A percentile compares a stretch with the other conserved stretches of the same genome.
Conservation (phyloP, 2,797 vertebrate genomes). For the Muraenolepis orangiensis region DNA sequence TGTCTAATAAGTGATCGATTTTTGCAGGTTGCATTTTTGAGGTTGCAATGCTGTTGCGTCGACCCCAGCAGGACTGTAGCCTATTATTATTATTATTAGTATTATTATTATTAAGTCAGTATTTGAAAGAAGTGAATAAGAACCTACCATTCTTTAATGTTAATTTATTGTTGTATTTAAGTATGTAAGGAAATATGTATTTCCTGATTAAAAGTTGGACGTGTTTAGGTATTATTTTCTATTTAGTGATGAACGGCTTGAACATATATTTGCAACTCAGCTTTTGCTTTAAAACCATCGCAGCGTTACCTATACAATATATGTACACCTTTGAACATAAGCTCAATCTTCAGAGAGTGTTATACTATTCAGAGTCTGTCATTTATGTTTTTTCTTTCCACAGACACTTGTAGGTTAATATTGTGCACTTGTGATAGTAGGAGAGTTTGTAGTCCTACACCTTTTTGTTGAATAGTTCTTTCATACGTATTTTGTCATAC, state of each 20-base stretch:
- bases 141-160: neutral
- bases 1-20: neutral
- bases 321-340: no score
- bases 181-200: neutral
- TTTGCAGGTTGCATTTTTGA: no score
- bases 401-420: constrained; percentile 7
- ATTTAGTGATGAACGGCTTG: neutral
- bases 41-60: constrained; percentile 11
- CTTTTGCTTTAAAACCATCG: neutral
- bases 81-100: neutral
- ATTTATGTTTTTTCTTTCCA: neutral
- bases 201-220: neutral
- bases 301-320: no score
- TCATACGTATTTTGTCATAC: constrained; percentile 50
- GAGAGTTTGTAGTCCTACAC: constrained; percentile 9
- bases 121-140: neutral
- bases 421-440: neutral
- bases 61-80: neutral
- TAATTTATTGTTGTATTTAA: neutral
- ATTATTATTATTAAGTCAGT: neutral
- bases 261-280: neutral
- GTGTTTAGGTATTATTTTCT: neutral
- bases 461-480: no score
- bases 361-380: neutral
- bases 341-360: neutral